phyloP scores from a whole-genome alignment of 1,140 invertebrate species.

The Euura lappo region DNA sequence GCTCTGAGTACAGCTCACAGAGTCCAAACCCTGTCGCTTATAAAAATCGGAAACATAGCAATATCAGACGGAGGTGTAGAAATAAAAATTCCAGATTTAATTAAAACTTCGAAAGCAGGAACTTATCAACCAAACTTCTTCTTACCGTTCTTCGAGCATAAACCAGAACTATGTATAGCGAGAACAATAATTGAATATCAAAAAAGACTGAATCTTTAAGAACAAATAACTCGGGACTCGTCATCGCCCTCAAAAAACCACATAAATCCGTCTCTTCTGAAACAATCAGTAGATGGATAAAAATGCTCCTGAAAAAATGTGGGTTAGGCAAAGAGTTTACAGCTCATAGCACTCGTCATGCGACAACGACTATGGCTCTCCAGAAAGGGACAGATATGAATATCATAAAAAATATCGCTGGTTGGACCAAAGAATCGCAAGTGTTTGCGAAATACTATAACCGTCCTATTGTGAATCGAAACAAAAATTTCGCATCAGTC shows the following conservation, averaged over 20 bases:
- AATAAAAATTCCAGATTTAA: conserved; percentile 16
- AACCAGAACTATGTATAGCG: conserved; percentile 15
- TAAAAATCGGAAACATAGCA: conserved; percentile 9
- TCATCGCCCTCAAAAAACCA: conserved; percentile 18
- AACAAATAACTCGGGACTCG: conserved; percentile 14
- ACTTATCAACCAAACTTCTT: conserved; percentile 15
- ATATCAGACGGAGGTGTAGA: conserved; percentile 8
- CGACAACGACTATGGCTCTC: conserved; percentile 15
- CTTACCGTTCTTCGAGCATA: conserved; percentile 14
- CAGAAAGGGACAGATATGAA: conserved; percentile 13
- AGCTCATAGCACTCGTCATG: conserved; percentile 15
- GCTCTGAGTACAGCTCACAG: conserved; percentile 14
- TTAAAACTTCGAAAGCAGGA: conserved; percentile 21
- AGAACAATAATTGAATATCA: too few species aligned
- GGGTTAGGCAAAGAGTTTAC: conserved; percentile 18
- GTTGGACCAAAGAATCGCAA: conserved; percentile 16
- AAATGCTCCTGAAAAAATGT: conserved; percentile 11
- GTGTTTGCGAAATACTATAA: conserved; percentile 19
- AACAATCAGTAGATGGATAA: conserved; percentile 20
- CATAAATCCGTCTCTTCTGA: conserved; percentile 11
- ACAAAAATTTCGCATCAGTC: not conserved
- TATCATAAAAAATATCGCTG: conserved; percentile 15
- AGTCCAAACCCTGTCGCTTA: conserved; percentile 13
- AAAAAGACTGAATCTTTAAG: too few species aligned
- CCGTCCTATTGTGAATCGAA: not conserved